Percentiles rank a stretch among this genome's conserved stretches.
phyloP scores from a whole-genome alignment of 1,140 invertebrate genomes.

The Drosophila nigromelanica region DNA sequence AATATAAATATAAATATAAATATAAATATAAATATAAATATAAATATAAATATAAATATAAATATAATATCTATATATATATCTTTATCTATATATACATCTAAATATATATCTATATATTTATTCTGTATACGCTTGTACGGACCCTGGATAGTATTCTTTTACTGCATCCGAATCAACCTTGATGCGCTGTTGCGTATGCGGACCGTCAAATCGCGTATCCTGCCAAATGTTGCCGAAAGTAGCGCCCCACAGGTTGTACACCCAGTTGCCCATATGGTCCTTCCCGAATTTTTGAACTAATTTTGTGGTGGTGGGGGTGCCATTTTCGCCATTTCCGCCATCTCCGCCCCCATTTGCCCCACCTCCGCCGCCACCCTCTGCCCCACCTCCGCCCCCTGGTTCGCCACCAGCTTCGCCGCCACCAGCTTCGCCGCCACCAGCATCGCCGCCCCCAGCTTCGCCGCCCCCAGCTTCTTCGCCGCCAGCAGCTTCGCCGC shows the following conservation, averaged over 20 bases:
- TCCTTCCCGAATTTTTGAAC: conserved; percentile 7
- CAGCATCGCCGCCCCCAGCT: background rate
- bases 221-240: conserved; percentile 21
- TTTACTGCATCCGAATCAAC: background rate
- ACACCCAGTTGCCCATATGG: conserved; percentile 23
- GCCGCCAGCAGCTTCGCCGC: no score
- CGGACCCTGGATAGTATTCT: conserved; percentile 22
- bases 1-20: no score
- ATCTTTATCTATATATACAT: no score
- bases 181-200: background rate
- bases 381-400: background rate
- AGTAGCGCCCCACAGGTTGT: conserved; percentile 28
- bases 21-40: no score
- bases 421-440: background rate
- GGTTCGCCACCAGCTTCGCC: background rate
- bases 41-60: no score
- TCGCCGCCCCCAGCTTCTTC: background rate
- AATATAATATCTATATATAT: no score
- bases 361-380: background rate
- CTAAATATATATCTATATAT: no score
- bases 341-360: background rate
- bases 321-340: background rate
- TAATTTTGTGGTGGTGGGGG: conserved; percentile 3
- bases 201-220: conserved; percentile 1
- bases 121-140: background rate